phyloP scores from a whole-genome alignment of 1,140 invertebrate species.

The Zaprionus vittiger region DNA sequence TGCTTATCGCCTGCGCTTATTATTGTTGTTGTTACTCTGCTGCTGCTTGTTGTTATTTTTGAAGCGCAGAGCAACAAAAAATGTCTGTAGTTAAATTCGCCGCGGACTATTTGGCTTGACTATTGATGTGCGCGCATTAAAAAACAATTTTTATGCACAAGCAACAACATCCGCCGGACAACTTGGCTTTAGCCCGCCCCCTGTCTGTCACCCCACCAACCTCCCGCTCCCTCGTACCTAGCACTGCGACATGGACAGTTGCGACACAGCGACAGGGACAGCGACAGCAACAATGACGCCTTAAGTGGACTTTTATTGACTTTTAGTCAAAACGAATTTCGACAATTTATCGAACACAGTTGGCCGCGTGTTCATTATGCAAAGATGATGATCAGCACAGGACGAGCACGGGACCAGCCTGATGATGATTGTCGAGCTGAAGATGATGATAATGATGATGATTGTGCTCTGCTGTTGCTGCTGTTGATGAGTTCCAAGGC shows the following conservation, averaged over 20 bases:
- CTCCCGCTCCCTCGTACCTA: not conserved
- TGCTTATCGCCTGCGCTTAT: not conserved
- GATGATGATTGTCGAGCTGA: slow-evolving; percentile 23
- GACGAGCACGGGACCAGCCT: not conserved
- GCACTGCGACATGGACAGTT: slow-evolving; percentile 17
- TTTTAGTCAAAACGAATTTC: slow-evolving; percentile 81
- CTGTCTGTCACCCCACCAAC: not conserved
- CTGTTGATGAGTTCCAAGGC: slow-evolving; percentile 33
- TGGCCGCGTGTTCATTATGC: slow-evolving; percentile 72
- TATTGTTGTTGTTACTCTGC: slow-evolving; percentile 3
- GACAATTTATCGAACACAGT: slow-evolving; percentile 78
- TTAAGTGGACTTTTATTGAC: slow-evolving; percentile 83
- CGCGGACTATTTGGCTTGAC: slow-evolving; percentile 78
- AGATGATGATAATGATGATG: slow-evolving; percentile 18
- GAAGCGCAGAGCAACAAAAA: slow-evolving; percentile 62
- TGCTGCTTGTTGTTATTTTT: slow-evolving; percentile 24
- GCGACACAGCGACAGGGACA: slow-evolving; percentile 25
- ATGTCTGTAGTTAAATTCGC: slow-evolving; percentile 75
- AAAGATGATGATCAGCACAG: slow-evolving; percentile 24
- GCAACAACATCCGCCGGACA: slow-evolving; percentile 29
- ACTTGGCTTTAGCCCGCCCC: slow-evolving; percentile 8
- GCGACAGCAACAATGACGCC: slow-evolving; percentile 69
- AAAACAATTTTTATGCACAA: slow-evolving; percentile 78
- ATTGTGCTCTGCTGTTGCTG: slow-evolving; percentile 17
- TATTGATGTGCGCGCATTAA: slow-evolving; percentile 80